phyloP scores from a whole-genome alignment of 2,888 invertebrate genomes.

The Dermolepida albohirtum region DNA sequence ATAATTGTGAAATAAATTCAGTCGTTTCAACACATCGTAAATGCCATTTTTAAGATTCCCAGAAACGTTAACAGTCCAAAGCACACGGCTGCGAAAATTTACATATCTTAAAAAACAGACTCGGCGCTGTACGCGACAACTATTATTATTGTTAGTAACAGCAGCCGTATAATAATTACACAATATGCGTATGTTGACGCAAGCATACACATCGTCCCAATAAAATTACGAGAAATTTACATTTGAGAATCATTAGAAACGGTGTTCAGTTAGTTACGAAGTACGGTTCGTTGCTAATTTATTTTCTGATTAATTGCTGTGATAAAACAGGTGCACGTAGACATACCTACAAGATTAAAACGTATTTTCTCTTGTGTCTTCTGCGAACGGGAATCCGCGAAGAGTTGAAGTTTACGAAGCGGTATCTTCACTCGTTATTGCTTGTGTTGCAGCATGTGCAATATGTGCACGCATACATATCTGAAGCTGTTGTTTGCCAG shows the following conservation, averaged over 20 bases:
- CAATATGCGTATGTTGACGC: too few species aligned
- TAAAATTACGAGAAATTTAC: constrained; percentile 58
- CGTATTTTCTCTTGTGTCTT: constrained; percentile 55
- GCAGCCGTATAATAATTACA: constrained; percentile 1
- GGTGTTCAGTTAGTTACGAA: constrained; percentile 51
- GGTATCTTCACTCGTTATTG: too few species aligned
- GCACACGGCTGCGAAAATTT: background rate
- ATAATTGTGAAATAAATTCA: constrained; percentile 1
- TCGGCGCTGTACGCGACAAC: background rate
- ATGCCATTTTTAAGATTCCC: background rate
- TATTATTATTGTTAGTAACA: constrained; percentile 5
- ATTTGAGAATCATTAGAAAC: constrained; percentile 59
- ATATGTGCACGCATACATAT: too few species aligned
- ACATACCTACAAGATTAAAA: constrained; percentile 56
- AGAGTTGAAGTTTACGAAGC: too few species aligned
- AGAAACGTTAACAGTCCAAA: background rate
- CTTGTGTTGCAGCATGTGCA: too few species aligned
- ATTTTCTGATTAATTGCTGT: constrained; percentile 60
- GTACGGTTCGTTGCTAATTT: constrained; percentile 58
- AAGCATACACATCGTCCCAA: constrained; percentile 37
- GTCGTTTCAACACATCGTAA: constrained; percentile 8
- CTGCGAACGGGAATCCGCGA: background rate
- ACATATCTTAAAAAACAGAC: background rate
- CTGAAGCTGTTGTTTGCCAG: too few species aligned
- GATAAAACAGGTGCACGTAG: constrained; percentile 59